Percentiles rank a stretch among this genome's conserved stretches.
Conservation (phyloP, 2,113 vertebrate species). For the Brachyhypopomus occidentalis region DNA sequence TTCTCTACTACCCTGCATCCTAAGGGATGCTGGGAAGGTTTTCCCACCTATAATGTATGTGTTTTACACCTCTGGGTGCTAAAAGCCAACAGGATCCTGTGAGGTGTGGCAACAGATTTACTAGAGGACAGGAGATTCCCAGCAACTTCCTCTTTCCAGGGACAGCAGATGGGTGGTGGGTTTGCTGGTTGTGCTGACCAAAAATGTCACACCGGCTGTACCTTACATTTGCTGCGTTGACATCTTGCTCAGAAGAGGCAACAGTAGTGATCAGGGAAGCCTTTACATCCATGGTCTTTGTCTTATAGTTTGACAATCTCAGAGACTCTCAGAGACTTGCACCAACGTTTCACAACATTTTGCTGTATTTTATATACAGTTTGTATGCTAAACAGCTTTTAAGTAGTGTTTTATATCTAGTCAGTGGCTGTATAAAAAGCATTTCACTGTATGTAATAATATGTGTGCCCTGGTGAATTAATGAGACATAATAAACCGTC, state of each 20-base stretch:
- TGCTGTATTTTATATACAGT: background rate
- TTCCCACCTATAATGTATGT: slow-evolving; percentile 61
- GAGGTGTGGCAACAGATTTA: slow-evolving; percentile 47
- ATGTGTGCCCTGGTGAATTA: slow-evolving; percentile 26
- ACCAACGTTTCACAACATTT: background rate
- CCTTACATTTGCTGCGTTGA: background rate
- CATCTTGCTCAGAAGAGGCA: background rate
- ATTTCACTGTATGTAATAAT: slow-evolving; percentile 13
- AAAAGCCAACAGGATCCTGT: slow-evolving; percentile 51
- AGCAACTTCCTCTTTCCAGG: slow-evolving; percentile 28
- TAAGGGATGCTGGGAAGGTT: slow-evolving; percentile 48
- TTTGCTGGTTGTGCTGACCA: background rate
- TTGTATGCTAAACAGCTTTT: slow-evolving; percentile 37
- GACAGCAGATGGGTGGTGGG: background rate
- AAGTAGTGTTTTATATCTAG: slow-evolving; percentile 8
- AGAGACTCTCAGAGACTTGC: background rate
- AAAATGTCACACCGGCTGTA: background rate
- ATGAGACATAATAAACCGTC: slow-evolving; percentile 37
- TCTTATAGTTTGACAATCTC: too few relatives aligned
- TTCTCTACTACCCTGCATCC: slow-evolving; percentile 9
- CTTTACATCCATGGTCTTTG: background rate
- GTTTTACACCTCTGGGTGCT: slow-evolving; percentile 59
- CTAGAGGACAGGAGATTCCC: slow-evolving; percentile 45
- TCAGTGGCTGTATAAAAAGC: background rate
- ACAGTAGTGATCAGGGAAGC: too few relatives aligned